Conservation (phyloP, 2,797 vertebrate species). For the Decapterus maruadsi region DNA sequence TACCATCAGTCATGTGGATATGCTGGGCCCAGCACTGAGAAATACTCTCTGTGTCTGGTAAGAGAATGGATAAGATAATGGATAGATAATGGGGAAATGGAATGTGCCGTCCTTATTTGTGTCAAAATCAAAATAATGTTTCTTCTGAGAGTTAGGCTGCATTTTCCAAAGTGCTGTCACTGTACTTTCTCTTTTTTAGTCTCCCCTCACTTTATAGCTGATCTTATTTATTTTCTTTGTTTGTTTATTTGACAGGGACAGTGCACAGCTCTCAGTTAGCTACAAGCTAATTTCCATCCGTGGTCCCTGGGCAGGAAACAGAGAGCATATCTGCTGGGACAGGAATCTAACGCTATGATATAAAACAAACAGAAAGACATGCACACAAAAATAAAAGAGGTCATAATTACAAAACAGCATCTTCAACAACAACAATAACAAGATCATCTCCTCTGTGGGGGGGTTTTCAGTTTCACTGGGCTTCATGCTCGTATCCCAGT, state of each 20-base stretch:
- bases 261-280: too few species aligned
- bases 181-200: background rate
- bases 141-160: background rate
- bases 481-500: background rate
- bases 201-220: background rate
- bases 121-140: conserved; percentile 16
- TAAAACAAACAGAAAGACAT: too few species aligned
- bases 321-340: too few species aligned
- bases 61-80: conserved; percentile 78
- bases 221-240: background rate
- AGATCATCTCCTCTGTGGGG: background rate
- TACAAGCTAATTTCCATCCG: too few species aligned
- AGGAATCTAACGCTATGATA: too few species aligned
- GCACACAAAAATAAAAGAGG: too few species aligned
- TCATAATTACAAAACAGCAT: too few species aligned
- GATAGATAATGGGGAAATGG: conserved; percentile 75
- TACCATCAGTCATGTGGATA: conserved; percentile 81
- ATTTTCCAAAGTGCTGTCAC: background rate
- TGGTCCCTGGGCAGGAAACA: too few species aligned
- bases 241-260: too few species aligned
- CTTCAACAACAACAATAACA: too few species aligned
- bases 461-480: background rate
- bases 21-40: conserved; percentile 73
- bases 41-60: conserved; percentile 76
- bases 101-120: conserved; percentile 31